Evolutionary conservation across 1,140 invertebrate genomes (phyloP).

Genomic region (Luehdorfia chinensis): DNA sequence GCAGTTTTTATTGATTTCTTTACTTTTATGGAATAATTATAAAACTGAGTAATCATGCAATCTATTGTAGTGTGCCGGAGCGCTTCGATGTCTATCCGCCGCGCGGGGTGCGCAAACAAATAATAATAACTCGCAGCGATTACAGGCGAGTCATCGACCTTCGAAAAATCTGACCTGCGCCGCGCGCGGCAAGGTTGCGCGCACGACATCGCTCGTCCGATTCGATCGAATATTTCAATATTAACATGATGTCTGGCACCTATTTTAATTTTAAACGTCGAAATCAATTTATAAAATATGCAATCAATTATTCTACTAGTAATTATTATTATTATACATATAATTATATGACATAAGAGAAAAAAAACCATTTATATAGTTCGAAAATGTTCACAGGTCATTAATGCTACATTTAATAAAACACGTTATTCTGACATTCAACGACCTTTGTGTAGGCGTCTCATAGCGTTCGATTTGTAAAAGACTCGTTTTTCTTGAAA

Average conservation of each 20-base stretch:
- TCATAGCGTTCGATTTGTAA: slow-evolving; percentile 45
- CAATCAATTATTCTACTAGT: no score
- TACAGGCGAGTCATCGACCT: slow-evolving; percentile 71
- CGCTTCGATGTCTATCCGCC: slow-evolving; percentile 18
- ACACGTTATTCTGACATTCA: slow-evolving; percentile 31
- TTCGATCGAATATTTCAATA: slow-evolving; percentile 29
- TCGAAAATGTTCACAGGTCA: slow-evolving; percentile 26
- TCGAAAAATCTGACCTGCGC: slow-evolving; percentile 74
- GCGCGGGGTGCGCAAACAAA: slow-evolving; percentile 45
- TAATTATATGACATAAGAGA: no score
- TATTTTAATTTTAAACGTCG: no score
- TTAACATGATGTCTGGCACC: slow-evolving; percentile 17
- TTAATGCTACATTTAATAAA: slow-evolving; percentile 20
- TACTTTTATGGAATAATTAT: no score
- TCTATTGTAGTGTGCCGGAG: slow-evolving; percentile 18
- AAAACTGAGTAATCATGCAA: background rate
- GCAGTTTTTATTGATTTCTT: no score
- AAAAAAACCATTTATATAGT: no score
- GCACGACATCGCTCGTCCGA: slow-evolving; percentile 28
- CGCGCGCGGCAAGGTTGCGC: slow-evolving; percentile 60
- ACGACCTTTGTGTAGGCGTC: slow-evolving; percentile 44
- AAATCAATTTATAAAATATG: no score
- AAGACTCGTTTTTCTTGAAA: slow-evolving; percentile 47
- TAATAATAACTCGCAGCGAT: slow-evolving; percentile 68
- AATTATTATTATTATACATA: no score